phyloP scores from a whole-genome alignment of 2,113 vertebrate genomes.

The Microcebus ravelobensis region DNA sequence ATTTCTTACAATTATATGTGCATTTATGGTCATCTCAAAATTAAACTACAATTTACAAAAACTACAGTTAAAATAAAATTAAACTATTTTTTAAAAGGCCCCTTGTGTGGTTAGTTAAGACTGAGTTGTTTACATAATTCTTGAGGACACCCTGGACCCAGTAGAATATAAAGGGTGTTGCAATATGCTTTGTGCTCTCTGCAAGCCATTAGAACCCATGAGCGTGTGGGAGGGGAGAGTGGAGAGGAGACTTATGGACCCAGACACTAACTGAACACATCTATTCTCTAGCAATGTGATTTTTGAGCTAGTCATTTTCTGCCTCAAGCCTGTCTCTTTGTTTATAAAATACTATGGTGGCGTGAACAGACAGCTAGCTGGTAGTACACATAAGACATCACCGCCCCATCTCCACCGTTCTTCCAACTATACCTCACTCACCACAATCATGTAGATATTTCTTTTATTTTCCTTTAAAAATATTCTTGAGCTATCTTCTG shows the following conservation, averaged over 20 bases:
- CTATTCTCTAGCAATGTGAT: not conserved
- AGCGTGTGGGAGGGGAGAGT: no score
- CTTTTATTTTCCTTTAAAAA: constrained; percentile 18
- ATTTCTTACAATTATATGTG: not conserved
- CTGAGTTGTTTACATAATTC: not conserved
- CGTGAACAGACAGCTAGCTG: no score
- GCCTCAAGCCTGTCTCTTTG: not conserved
- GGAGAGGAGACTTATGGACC: not conserved
- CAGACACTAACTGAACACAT: not conserved
- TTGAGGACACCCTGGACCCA: not conserved
- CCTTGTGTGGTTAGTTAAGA: not conserved
- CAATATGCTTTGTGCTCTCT: not conserved
- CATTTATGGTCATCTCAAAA: not conserved
- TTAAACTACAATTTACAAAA: not conserved
- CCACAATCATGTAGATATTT: not conserved
- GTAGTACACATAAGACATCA: no score
- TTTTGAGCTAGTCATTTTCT: not conserved
- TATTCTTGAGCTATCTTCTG: not conserved
- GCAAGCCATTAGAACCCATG: not conserved
- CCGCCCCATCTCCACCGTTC: rapidly evolving
- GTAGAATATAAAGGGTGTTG: not conserved
- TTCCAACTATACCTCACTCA: not conserved
- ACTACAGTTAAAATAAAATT: not conserved
- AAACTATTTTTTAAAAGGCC: not conserved
- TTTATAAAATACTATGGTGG: not conserved